These are phyloP conservation scores for Crambe crambe DNA, from an alignment of 37 sponge, comb jelly and placozoan genomes.

Conservation along the genomic window DNA sequence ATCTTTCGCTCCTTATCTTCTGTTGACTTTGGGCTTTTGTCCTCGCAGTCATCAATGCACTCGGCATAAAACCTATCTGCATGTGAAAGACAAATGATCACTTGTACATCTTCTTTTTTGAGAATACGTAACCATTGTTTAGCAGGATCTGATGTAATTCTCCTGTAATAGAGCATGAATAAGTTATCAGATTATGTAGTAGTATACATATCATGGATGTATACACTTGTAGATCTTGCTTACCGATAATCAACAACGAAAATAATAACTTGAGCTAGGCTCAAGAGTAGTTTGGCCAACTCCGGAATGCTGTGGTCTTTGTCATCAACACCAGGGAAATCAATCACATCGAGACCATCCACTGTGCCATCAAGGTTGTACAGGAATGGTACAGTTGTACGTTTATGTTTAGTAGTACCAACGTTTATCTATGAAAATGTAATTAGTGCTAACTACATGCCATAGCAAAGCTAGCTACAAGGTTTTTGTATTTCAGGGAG, in stretches of 20 bases:
- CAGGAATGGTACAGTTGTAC: conserved; percentile 72
- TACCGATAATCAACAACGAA: conserved; percentile 74
- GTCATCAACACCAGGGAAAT: conserved; percentile 82
- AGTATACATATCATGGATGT: too few species aligned
- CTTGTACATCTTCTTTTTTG: conserved; percentile 44
- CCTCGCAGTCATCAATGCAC: conserved; percentile 18
- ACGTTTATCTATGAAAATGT: neutral
- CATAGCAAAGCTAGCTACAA: too few species aligned
- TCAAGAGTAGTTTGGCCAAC: conserved; percentile 46
- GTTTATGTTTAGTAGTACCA: conserved; percentile 54
- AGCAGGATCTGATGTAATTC: conserved; percentile 34
- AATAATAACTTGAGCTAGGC: conserved; percentile 55
- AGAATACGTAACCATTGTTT: conserved; percentile 47
- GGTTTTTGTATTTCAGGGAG: too few species aligned
- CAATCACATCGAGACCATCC: conserved; percentile 67
- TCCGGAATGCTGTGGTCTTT: conserved; percentile 52
- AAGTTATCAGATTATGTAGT: too few species aligned
- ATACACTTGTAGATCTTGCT: too few species aligned
- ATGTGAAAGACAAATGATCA: conserved; percentile 62
- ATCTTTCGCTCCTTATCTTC: conserved; percentile 14
- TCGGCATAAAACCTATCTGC: conserved; percentile 68
- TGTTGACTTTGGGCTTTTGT: neutral
- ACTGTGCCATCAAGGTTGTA: conserved; percentile 61
- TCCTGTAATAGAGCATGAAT: conserved; percentile 37
- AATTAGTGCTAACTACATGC: too few species aligned